Base-by-base conservation (phyloP, 1,140 invertebrate genomes). In the Drosophila neocordata region DNA sequence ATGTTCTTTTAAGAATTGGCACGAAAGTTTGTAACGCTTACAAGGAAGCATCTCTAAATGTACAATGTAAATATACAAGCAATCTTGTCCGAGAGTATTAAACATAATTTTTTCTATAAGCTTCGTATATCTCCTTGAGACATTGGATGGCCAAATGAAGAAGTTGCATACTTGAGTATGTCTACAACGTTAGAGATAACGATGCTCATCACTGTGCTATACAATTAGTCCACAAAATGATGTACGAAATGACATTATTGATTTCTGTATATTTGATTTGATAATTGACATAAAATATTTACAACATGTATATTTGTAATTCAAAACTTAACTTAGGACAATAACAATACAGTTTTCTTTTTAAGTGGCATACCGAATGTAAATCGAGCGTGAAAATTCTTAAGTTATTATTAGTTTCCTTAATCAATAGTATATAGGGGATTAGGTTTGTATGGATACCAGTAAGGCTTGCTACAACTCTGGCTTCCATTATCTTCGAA, bases 401-500 rank as follows among this genome's bases (percentile, higher is more conserved):
- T 48, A 48, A 20, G 41, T 11, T 20, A 20, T 11, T 48, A 11
- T 20, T 18, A 11, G 15, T 48, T 48, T 15, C 41, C 41, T 20
- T 20, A 20, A 48, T 48, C 41, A 48, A 48, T 15, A 15, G 41
- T 20, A 38, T 1, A 38, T 20, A 18, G 13, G 41, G 41, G 13
- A 11, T 15, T n/a, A 44, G 6, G 13, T 31, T 27, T 9, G n/a
- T n/a, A 27, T 55, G 8, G 20, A 27, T 53, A 18, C 51, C 24
- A 55, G 22, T 24, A 13, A 53, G 37, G 37, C 37, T 53, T 0
- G 9, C 12, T 57, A 22, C n/a, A 31, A 51, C n/a, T 11, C 31
- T 59, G 27, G 6, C 1, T 35, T 2, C 31, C 15, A 72, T 80
- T 92, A 94, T 91, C 94, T 92, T 81, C 95, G 93, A 94, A 96